These are phyloP conservation scores for Anas bahamensis DNA, from an alignment of 2,797 vertebrate species.

Conservation along the genomic window DNA sequence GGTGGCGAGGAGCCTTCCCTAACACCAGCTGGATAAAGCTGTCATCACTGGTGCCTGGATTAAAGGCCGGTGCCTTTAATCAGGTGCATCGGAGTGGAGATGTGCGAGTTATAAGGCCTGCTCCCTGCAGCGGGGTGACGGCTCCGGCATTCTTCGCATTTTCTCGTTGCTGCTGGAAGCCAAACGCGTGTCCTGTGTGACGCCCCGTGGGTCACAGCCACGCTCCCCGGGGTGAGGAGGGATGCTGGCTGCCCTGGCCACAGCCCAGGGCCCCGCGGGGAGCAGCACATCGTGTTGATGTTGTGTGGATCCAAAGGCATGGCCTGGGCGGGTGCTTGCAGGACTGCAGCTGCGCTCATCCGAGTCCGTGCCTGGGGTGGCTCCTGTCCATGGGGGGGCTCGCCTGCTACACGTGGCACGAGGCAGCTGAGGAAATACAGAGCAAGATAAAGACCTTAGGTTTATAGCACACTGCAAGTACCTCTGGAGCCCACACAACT, in stretches of 20 bases:
- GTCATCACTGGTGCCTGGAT: neutral
- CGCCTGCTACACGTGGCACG: too few relatives aligned
- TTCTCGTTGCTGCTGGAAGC: neutral
- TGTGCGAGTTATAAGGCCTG: fast-evolving
- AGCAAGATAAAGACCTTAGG: neutral
- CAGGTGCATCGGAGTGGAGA: neutral
- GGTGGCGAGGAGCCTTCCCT: neutral
- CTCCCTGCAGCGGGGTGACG: neutral
- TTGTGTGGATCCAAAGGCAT: neutral
- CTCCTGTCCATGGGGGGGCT: too few relatives aligned
- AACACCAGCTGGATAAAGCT: neutral
- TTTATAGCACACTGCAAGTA: neutral
- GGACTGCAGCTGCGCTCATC: neutral
- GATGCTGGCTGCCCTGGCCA: neutral
- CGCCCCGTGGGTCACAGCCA: neutral
- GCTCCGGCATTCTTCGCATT: neutral
- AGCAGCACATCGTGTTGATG: neutral
- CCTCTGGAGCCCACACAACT: neutral
- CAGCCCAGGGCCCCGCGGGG: neutral
- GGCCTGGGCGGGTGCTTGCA: neutral
- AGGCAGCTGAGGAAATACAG: neutral
- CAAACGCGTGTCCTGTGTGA: neutral
- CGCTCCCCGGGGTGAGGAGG: neutral
- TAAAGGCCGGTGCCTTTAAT: neutral
- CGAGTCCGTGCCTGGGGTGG: too few relatives aligned